phyloP scores from a whole-genome alignment of 2,888 invertebrate species.

The Sphaerophoria rueppellii region DNA sequence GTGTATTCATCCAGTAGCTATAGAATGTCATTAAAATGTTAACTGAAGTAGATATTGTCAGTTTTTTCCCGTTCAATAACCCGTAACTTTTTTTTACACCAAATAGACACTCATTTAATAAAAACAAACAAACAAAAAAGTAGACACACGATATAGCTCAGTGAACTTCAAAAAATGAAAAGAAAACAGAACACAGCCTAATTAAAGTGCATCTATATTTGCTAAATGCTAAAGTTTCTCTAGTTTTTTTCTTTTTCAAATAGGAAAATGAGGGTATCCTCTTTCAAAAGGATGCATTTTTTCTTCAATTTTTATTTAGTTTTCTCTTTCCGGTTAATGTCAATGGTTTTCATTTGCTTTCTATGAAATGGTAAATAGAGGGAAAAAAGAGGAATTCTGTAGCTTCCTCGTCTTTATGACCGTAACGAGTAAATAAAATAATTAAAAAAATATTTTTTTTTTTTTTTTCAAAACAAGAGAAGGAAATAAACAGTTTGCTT shows the following conservation, averaged over 20 bases:
- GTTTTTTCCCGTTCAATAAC: background rate
- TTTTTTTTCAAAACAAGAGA: too few relatives aligned
- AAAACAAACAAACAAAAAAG: background rate
- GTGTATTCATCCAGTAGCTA: background rate
- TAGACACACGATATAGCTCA: background rate
- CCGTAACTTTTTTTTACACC: background rate
- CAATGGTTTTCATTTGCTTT: conserved; percentile 1
- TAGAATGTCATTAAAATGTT: background rate
- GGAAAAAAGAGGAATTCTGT: background rate
- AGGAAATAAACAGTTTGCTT: too few relatives aligned
- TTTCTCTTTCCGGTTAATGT: conserved; percentile 18
- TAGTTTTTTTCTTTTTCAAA: background rate
- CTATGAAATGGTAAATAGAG: background rate
- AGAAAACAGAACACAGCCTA: background rate
- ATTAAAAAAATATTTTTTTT: conserved; percentile 24
- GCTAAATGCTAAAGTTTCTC: background rate
- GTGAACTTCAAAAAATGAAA: background rate
- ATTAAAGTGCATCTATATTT: conserved; percentile 16
- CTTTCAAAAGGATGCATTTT: conserved; percentile 2
- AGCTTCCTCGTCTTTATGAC: conserved; percentile 18
- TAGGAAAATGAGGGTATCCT: background rate
- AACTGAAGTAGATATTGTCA: background rate
- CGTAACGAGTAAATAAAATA: conserved; percentile 27
- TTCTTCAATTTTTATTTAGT: background rate
- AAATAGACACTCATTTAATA: background rate